Conservation (phyloP, 1,140 invertebrate genomes). For the Gerris buenoi region DNA sequence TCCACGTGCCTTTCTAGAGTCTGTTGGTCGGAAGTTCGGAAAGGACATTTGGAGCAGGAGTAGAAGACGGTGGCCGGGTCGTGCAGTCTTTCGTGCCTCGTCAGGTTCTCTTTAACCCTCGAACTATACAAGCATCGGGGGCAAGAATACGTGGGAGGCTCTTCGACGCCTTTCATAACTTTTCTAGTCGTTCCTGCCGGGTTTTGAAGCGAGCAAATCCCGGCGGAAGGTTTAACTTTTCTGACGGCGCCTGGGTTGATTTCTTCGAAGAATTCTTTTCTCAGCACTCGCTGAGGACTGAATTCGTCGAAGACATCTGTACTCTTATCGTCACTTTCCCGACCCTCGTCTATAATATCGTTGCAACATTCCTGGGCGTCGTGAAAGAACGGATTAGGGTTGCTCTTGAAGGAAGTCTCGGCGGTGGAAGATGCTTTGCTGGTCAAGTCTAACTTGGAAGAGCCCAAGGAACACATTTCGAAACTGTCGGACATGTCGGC, state of each 20-base stretch:
- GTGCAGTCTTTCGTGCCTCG: not conserved
- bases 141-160: conserved; percentile 14
- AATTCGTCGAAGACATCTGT: conserved; percentile 27
- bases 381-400: not conserved
- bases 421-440: not conserved
- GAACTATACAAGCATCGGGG: not conserved
- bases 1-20: not conserved
- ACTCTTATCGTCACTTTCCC: conserved; percentile 55
- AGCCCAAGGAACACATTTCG: not conserved
- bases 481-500: not conserved
- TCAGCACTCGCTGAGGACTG: conserved; percentile 1
- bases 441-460: not conserved
- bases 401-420: conserved; percentile 12
- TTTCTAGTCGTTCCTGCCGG: conserved; percentile 22
- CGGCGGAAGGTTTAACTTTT: conserved; percentile 10
- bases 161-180: conserved; percentile 24
- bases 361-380: conserved; percentile 28
- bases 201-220: conserved; percentile 31
- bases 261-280: conserved; percentile 1
- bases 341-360: conserved; percentile 37
- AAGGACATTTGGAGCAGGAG: conserved; percentile 35
- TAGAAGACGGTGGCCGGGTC: not conserved
- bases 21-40: not conserved
- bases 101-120: not conserved
- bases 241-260: conserved; percentile 13